A percentile compares a stretch with the other conserved stretches of the same genome.
Conservation (phyloP, 2,113 vertebrate species). For the Amphilophus citrinellus region DNA sequence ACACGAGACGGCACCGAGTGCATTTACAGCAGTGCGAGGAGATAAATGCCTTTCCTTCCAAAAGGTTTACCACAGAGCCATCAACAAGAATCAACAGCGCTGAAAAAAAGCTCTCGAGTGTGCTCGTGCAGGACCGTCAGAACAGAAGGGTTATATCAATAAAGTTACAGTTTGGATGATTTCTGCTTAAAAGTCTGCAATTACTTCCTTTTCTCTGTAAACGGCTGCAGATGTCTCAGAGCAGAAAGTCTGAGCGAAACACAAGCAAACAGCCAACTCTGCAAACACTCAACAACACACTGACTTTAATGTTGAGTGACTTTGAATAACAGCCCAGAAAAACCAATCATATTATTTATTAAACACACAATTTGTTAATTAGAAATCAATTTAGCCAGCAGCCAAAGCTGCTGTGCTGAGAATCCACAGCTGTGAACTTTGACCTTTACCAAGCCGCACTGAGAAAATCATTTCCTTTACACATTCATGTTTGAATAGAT, state of each 20-base stretch:
- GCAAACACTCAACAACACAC: neutral
- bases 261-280: neutral
- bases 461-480: neutral
- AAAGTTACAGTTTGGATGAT: neutral
- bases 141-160: neutral
- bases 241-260: neutral
- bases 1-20: constrained; percentile 46
- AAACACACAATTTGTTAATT: neutral
- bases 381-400: no score
- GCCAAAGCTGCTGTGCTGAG: neutral
- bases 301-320: neutral
- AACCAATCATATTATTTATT: neutral
- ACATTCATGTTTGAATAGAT: neutral
- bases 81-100: constrained; percentile 47
- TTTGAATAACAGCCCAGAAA: neutral
- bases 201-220: neutral
- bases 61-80: constrained; percentile 70
- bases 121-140: neutral
- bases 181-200: constrained; percentile 10
- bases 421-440: neutral
- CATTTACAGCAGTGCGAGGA: constrained; percentile 61
- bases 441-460: neutral
- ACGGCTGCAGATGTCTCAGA: neutral
- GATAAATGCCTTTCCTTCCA: constrained; percentile 73
- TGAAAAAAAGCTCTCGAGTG: neutral